phyloP scores from a whole-genome alignment of 2,113 vertebrate species.

The Galbula dea region DNA sequence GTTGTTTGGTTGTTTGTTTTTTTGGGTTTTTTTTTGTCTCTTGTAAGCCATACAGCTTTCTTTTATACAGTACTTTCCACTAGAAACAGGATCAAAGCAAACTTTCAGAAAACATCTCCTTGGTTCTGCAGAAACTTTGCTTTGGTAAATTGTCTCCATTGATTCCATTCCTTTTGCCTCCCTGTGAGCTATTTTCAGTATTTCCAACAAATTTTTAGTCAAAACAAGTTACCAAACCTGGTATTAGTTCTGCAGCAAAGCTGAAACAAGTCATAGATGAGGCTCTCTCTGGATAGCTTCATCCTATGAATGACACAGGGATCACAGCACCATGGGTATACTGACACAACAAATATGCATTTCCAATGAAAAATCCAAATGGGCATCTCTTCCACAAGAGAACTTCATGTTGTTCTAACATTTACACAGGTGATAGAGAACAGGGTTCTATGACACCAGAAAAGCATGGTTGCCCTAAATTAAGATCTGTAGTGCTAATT shows the following conservation, averaged over 20 bases:
- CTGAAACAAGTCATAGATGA: not conserved
- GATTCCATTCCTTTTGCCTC: not conserved
- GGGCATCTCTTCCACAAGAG: not conserved
- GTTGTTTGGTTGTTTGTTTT: too few species aligned
- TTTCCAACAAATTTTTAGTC: not conserved
- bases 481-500: not conserved
- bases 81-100: not conserved
- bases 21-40: not conserved
- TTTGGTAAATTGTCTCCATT: not conserved
- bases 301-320: not conserved
- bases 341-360: not conserved
- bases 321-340: not conserved
- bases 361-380: not conserved
- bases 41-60: not conserved
- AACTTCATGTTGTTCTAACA: not conserved
- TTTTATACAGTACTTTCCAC: not conserved
- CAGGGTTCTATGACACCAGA: not conserved
- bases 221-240: not conserved
- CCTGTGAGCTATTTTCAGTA: not conserved
- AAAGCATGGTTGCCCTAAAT: not conserved
- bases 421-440: not conserved
- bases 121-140: not conserved
- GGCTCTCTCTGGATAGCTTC: not conserved
- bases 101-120: not conserved
- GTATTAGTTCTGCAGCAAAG: not conserved